These are phyloP conservation scores for Diadumene lineata DNA, from an alignment of 92 coral and sea anemone species.

Conservation along the genomic window DNA sequence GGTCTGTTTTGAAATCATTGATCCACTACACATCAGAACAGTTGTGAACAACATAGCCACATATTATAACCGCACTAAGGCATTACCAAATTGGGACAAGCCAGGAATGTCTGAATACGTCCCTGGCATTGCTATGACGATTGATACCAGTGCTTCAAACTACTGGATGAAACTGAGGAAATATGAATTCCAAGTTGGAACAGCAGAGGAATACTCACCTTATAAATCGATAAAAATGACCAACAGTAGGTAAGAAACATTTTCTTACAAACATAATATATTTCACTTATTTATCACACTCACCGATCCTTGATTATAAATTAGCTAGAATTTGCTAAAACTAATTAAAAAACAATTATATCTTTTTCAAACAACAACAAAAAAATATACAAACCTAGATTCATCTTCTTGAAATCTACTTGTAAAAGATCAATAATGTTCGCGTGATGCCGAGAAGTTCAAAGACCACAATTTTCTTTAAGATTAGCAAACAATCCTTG, in stretches of 20 bases:
- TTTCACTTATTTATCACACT: too few species aligned
- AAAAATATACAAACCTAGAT: too few species aligned
- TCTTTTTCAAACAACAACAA: too few species aligned
- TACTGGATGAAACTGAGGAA: constrained; percentile 45
- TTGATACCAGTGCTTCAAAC: constrained; percentile 46
- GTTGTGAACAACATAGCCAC: constrained; percentile 77
- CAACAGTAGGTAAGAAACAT: constrained; percentile 64
- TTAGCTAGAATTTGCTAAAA: too few species aligned
- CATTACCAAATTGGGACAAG: constrained; percentile 73
- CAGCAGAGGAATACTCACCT: constrained; percentile 76
- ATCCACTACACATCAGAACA: constrained; percentile 64
- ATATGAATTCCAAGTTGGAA: constrained; percentile 81
- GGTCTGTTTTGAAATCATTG: constrained; percentile 91
- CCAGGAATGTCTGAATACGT: constrained; percentile 76
- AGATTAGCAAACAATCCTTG: too few species aligned
- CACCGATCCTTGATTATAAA: too few species aligned
- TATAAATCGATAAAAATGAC: constrained; percentile 48
- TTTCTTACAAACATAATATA: background rate
- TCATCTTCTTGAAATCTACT: too few species aligned
- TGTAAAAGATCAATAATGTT: too few species aligned
- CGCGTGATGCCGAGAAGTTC: too few species aligned
- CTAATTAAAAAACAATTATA: too few species aligned
- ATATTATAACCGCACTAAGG: constrained; percentile 55
- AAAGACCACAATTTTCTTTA: too few species aligned
- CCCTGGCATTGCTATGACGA: constrained; percentile 77